Conservation (phyloP, 2,113 vertebrate genomes). For the Ailurus styani region DNA sequence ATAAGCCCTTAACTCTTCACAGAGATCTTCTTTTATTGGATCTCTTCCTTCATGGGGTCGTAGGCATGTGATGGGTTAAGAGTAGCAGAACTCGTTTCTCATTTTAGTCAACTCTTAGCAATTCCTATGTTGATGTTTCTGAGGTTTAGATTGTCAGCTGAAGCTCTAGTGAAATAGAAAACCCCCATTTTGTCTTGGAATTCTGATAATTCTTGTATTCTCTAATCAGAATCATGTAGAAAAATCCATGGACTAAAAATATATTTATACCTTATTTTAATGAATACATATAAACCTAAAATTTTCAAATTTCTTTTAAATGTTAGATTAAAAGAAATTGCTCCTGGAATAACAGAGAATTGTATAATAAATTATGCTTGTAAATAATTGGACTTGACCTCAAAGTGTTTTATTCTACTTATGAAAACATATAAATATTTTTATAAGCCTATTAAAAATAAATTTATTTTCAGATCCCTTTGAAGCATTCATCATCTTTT, state of each 20-base stretch:
- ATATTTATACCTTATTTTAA: background rate
- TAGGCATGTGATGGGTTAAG: background rate
- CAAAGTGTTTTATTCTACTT: background rate
- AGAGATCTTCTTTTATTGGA: background rate
- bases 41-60: background rate
- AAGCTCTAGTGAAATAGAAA: background rate
- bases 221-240: background rate
- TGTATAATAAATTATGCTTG: background rate
- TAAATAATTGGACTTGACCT: background rate
- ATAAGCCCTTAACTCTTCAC: background rate
- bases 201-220: background rate
- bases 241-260: background rate
- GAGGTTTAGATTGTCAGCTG: background rate
- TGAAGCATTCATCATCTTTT: conserved; percentile 99
- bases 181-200: background rate
- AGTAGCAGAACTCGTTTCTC: background rate
- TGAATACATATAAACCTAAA: background rate
- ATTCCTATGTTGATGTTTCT: background rate
- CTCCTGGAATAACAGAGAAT: background rate
- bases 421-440: background rate
- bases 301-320: background rate
- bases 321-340: background rate
- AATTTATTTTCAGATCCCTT: conserved; percentile 90
- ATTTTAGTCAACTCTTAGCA: background rate
- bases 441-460: conserved; percentile 24